A percentile compares a stretch with the other conserved stretches of the same genome.
Evolutionary conservation across 2,888 invertebrate genomes (phyloP).

Genomic region (Phaedon cochleariae): DNA sequence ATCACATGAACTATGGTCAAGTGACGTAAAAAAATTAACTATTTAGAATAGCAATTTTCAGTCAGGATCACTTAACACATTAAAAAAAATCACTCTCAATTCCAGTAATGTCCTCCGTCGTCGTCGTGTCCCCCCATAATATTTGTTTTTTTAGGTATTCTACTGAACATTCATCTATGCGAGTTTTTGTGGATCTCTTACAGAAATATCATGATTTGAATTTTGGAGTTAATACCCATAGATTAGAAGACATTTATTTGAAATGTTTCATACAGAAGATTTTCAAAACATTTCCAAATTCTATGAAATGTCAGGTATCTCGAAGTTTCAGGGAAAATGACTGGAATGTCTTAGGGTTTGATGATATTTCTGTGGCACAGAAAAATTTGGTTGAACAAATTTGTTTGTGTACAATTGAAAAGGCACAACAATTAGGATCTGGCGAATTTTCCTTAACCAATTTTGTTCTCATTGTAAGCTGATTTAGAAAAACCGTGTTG

Average conservation of each 20-base stretch:
- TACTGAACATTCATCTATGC: slow-evolving; percentile 18
- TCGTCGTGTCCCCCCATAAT: neutral
- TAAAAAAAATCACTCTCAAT: neutral
- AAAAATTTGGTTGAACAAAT: slow-evolving; percentile 20
- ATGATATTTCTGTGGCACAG: slow-evolving; percentile 20
- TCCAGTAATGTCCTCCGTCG: neutral
- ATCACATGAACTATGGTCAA: neutral
- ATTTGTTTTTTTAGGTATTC: slow-evolving; percentile 37
- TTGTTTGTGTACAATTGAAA: slow-evolving; percentile 17
- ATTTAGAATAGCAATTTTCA: neutral
- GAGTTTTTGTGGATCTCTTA: slow-evolving; percentile 33
- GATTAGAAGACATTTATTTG: slow-evolving; percentile 43
- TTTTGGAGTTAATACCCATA: slow-evolving; percentile 41
- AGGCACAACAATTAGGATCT: slow-evolving; percentile 16
- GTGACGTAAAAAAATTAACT: too few species aligned
- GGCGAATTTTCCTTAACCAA: slow-evolving; percentile 23
- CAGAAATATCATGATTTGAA: slow-evolving; percentile 34
- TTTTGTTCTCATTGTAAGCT: slow-evolving; percentile 26
- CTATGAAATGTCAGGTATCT: slow-evolving; percentile 16
- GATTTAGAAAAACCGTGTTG: neutral
- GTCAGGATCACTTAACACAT: neutral
- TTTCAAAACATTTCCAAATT: slow-evolving; percentile 34
- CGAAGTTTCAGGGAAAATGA: slow-evolving; percentile 2
- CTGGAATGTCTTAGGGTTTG: slow-evolving; percentile 31
- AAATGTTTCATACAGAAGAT: slow-evolving; percentile 43